phyloP scores from a whole-genome alignment of 2,888 invertebrate species.

The Holacanthella duospinosa region DNA sequence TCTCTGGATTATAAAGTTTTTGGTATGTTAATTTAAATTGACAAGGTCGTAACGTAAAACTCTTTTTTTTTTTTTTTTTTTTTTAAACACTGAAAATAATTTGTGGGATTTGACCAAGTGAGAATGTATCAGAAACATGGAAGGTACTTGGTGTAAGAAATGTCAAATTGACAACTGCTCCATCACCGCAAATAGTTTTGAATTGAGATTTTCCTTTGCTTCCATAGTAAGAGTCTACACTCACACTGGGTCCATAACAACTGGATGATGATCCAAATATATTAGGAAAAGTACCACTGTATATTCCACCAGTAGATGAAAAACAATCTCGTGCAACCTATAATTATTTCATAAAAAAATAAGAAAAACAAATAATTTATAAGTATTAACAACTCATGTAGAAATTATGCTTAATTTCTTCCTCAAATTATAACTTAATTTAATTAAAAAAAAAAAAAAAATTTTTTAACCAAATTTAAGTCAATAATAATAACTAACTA shows the following conservation, averaged over 20 bases:
- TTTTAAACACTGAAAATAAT: conserved; percentile 53
- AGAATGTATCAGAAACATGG: conserved; percentile 74
- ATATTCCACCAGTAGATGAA: neutral
- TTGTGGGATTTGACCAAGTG: conserved; percentile 78
- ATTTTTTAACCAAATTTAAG: too few species aligned
- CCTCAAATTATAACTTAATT: too few species aligned
- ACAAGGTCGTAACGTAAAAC: too few species aligned
- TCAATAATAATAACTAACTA: too few species aligned
- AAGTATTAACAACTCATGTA: too few species aligned
- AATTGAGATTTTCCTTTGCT: conserved; percentile 67
- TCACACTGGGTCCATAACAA: conserved; percentile 2
- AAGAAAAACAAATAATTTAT: too few species aligned
- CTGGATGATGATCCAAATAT: neutral
- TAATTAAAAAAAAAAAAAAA: too few species aligned
- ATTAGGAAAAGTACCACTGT: neutral
- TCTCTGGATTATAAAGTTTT: neutral
- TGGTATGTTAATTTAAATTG: too few species aligned
- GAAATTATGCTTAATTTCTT: too few species aligned
- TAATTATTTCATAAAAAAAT: conserved; percentile 4
- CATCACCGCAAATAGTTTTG: conserved; percentile 60
- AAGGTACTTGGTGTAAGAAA: conserved; percentile 67
- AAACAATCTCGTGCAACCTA: conserved; percentile 21
- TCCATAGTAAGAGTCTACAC: conserved; percentile 54
- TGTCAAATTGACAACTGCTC: conserved; percentile 67
- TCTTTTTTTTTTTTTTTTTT: too few species aligned